phyloP scores from a whole-genome alignment of 2,888 invertebrate genomes.

The Drosophila neutralis region DNA sequence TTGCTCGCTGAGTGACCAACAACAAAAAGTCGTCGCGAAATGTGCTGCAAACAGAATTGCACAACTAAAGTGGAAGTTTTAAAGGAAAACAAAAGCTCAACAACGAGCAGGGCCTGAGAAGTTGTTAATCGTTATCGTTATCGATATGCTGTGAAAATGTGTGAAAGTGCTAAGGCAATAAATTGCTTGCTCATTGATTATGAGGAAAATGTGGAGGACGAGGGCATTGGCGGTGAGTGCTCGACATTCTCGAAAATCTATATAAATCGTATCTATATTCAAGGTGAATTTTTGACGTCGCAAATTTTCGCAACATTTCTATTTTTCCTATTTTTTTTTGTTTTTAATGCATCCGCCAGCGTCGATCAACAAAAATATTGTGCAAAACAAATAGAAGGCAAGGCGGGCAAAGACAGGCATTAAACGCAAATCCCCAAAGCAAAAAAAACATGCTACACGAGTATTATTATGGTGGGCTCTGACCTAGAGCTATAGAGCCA shows the following conservation, averaged over 20 bases:
- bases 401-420: slow-evolving; percentile 29
- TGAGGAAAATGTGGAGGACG: slow-evolving; percentile 62
- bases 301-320: slow-evolving; percentile 24
- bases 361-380: slow-evolving; percentile 46
- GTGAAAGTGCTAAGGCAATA: slow-evolving; percentile 24
- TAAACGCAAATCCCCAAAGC: slow-evolving; percentile 33
- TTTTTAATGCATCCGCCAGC: slow-evolving; percentile 38
- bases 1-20: slow-evolving; percentile 39
- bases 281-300: slow-evolving; percentile 36
- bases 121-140: slow-evolving; percentile 16
- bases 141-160: slow-evolving; percentile 41
- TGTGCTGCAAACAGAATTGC: slow-evolving; percentile 19
- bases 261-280: slow-evolving; percentile 4
- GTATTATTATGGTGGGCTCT: slow-evolving; percentile 36
- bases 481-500: slow-evolving; percentile 62
- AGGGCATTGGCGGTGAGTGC: slow-evolving; percentile 73
- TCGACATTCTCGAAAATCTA: neutral
- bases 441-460: slow-evolving; percentile 23
- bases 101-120: neutral
- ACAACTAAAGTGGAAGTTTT: slow-evolving; percentile 14
- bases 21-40: slow-evolving; percentile 45
- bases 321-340: slow-evolving; percentile 8
- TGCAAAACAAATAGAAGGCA: slow-evolving; percentile 50
- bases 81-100: neutral
- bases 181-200: slow-evolving; percentile 45